Percentiles rank a stretch among this genome's conserved stretches.
Evolutionary conservation across 2,888 invertebrate genomes (phyloP).

Genomic region (Ichneumoninae sp.): DNA sequence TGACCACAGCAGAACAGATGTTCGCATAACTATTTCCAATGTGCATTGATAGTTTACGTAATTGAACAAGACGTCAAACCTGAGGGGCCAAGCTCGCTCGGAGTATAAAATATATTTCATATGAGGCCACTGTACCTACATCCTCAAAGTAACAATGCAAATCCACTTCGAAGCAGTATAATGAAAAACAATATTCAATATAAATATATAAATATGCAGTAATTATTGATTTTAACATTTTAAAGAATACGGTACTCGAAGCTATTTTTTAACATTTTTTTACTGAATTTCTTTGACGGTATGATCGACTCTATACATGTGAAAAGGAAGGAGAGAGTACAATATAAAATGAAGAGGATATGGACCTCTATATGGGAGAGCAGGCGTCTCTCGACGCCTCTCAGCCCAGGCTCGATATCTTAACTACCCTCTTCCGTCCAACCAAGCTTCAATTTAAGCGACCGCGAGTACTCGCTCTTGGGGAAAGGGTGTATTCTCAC

Average conservation of each 20-base stretch:
- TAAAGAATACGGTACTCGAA: background rate
- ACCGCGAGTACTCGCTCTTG: slow-evolving; percentile 41
- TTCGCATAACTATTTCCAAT: too few relatives aligned
- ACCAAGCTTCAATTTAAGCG: slow-evolving; percentile 68
- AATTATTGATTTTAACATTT: too few relatives aligned
- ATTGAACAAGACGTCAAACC: too few relatives aligned
- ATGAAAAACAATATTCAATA: too few relatives aligned
- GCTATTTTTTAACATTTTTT: slow-evolving; percentile 26
- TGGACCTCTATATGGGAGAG: slow-evolving; percentile 49
- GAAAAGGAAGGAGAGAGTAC: slow-evolving; percentile 1
- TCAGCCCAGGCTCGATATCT: slow-evolving; percentile 68
- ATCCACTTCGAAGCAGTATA: too few relatives aligned
- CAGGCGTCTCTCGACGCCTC: slow-evolving; percentile 36
- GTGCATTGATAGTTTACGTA: too few relatives aligned
- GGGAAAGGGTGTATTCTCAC: slow-evolving; percentile 35
- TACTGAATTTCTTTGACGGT: slow-evolving; percentile 36
- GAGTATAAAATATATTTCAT: too few relatives aligned
- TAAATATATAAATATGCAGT: too few relatives aligned
- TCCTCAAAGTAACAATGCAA: too few relatives aligned
- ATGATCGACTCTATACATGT: slow-evolving; percentile 30
- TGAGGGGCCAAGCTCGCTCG: too few relatives aligned
- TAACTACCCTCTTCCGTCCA: slow-evolving; percentile 68
- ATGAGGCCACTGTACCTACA: too few relatives aligned
- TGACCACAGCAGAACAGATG: too few relatives aligned
- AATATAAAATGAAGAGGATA: slow-evolving; percentile 30